phyloP scores from a whole-genome alignment of 2,113 vertebrate species.

The Aegithalos caudatus region DNA sequence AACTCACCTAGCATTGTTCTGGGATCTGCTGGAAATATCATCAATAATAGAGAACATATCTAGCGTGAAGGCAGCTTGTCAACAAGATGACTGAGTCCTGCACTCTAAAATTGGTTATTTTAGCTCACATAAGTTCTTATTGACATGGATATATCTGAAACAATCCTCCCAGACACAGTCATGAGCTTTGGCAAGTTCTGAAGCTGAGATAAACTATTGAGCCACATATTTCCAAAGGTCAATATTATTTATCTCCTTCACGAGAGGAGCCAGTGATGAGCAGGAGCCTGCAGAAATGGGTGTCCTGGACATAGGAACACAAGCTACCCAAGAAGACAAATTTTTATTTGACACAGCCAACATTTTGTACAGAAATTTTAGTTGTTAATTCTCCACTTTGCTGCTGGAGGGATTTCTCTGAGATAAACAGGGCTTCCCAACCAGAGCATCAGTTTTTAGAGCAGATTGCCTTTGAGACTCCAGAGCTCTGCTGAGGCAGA shows the following conservation, averaged over 20 bases:
- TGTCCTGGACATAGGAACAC: background rate
- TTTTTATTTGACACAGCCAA: background rate
- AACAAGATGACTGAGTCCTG: conserved; percentile 63
- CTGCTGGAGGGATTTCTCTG: background rate
- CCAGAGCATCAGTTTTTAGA: background rate
- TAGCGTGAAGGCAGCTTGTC: conserved; percentile 54
- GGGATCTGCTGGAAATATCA: conserved; percentile 1
- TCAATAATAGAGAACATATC: conserved; percentile 47
- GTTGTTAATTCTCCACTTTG: background rate
- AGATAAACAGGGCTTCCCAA: background rate
- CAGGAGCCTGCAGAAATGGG: conserved; percentile 2
- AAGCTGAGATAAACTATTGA: conserved; percentile 45
- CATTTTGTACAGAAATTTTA: background rate
- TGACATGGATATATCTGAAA: conserved; percentile 65
- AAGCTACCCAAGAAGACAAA: background rate
- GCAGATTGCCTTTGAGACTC: background rate
- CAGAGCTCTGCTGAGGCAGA: background rate
- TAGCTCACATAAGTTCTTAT: conserved; percentile 58
- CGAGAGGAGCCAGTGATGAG: background rate
- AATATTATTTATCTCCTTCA: background rate
- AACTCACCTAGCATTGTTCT: conserved; percentile 22
- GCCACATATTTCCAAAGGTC: conserved; percentile 32
- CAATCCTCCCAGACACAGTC: conserved; percentile 33
- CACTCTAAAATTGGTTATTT: conserved; percentile 63
- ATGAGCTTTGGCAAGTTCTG: conserved; percentile 29